Evolutionary conservation across 1,140 invertebrate species (phyloP).

Genomic region (Gryllus bimaculatus): DNA sequence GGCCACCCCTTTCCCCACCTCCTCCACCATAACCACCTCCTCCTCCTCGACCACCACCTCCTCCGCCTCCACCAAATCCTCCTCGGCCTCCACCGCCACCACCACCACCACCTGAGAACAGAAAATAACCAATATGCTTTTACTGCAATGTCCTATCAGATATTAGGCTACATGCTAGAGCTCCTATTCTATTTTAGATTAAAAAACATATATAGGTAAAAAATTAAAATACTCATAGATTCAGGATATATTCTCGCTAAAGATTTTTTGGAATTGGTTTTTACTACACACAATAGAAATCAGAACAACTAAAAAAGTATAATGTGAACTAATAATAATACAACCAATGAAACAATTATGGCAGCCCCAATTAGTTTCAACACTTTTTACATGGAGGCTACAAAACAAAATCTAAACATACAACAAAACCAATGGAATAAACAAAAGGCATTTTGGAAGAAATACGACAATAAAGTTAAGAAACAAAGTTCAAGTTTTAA

Average conservation of each 20-base stretch:
- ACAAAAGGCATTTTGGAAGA: too few species aligned
- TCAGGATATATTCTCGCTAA: not conserved
- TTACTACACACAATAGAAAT: too few species aligned
- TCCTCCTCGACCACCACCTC: conserved; percentile 6
- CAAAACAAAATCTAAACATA: too few species aligned
- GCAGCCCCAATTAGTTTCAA: too few species aligned
- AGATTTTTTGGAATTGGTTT: not conserved
- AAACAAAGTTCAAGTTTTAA: too few species aligned
- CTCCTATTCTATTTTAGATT: not conserved
- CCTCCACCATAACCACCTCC: conserved; percentile 10
- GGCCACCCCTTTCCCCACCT: not conserved
- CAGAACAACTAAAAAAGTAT: too few species aligned
- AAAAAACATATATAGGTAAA: not conserved
- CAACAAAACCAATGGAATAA: too few species aligned
- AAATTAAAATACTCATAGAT: conserved; percentile 13
- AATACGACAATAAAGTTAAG: too few species aligned
- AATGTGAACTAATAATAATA: too few species aligned
- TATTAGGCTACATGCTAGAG: conserved; percentile 4
- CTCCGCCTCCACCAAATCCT: conserved; percentile 8
- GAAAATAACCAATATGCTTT: not conserved
- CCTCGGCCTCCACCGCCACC: conserved; percentile 12
- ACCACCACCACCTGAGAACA: conserved; percentile 10
- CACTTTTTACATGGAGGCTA: too few species aligned
- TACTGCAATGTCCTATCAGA: conserved; percentile 7
- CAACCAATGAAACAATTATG: too few species aligned